Evolutionary conservation across 2,797 vertebrate species (phyloP).

Genomic region (Pipistrellus pipistrellus): DNA sequence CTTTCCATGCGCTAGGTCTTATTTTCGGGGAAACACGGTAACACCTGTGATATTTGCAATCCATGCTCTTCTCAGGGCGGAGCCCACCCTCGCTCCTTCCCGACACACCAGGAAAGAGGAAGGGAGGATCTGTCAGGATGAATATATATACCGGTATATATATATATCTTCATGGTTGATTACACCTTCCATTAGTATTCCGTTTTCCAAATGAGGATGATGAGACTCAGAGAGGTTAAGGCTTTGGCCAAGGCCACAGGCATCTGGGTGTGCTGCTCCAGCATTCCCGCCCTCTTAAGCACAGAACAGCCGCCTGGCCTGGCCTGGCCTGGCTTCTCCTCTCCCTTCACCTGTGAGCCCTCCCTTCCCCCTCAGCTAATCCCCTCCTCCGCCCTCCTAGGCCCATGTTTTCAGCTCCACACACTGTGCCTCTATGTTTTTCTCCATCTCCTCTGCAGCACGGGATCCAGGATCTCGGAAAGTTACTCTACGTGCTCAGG

Average conservation of each 20-base stretch:
- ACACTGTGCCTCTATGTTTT: not conserved
- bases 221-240: not conserved
- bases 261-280: not conserved
- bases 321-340: too few relatives aligned
- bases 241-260: not conserved
- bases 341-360: not conserved
- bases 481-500: not conserved
- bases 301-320: not conserved
- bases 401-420: not conserved
- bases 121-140: too few relatives aligned
- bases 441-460: not conserved
- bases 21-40: too few relatives aligned
- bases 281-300: not conserved
- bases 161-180: not conserved
- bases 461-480: not conserved
- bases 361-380: not conserved
- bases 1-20: too few relatives aligned
- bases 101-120: too few relatives aligned
- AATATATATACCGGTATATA: not conserved
- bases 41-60: too few relatives aligned
- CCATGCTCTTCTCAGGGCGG: too few relatives aligned
- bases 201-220: not conserved
- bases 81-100: too few relatives aligned
- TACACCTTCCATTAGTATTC: not conserved
- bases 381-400: not conserved